Percentiles rank a stretch among this genome's conserved stretches.
phyloP scores from a whole-genome alignment of 2,113 vertebrate genomes.

The Ceratotherium simum region DNA sequence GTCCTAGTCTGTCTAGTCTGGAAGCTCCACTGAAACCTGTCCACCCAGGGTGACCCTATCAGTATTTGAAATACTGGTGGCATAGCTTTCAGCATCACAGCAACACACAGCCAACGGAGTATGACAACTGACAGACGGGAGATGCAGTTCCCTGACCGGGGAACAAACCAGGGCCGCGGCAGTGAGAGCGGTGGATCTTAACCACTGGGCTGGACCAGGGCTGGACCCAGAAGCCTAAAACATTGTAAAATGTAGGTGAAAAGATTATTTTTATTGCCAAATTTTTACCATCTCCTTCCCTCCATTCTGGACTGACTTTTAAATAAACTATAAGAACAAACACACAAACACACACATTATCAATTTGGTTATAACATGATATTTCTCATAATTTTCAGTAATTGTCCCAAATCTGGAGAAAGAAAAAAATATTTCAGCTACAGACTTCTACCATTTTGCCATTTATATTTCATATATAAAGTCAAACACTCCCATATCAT shows the following conservation, averaged over 20 bases:
- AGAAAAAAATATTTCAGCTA: neutral
- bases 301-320: neutral
- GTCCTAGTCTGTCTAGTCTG: too few relatives aligned
- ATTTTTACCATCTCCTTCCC: neutral
- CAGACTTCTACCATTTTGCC: neutral
- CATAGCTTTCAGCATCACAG: too few relatives aligned
- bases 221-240: neutral
- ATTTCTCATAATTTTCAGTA: neutral
- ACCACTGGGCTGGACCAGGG: too few relatives aligned
- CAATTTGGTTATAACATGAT: neutral
- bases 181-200: too few relatives aligned
- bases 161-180: too few relatives aligned
- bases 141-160: too few relatives aligned
- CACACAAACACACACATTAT: neutral
- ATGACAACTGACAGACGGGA: too few relatives aligned
- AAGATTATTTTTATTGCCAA: neutral
- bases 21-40: too few relatives aligned
- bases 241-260: neutral
- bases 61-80: too few relatives aligned
- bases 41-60: too few relatives aligned
- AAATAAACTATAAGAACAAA: neutral
- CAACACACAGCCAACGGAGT: too few relatives aligned
- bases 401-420: neutral
- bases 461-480: neutral
- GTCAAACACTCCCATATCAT: neutral